Evolutionary conservation across 2,797 vertebrate genomes (phyloP), one percentile per base, ranked within the genome.

Genomic region (Phrynocephalus forsythii): DNA sequence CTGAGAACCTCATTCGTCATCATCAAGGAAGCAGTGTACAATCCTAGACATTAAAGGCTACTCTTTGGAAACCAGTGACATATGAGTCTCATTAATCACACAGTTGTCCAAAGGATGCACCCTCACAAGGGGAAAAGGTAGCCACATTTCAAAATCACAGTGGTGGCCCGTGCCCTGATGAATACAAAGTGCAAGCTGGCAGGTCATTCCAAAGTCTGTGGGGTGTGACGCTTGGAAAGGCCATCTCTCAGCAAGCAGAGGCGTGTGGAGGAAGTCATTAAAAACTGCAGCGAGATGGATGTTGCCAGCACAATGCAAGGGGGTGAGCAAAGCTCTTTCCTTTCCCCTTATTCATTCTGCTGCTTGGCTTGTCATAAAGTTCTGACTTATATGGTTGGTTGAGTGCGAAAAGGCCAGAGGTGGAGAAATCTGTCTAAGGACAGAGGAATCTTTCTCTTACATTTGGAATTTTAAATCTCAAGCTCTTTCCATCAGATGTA

Each of bases 111-210:
- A 38, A 67, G 85, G 76, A n/a, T 10, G 38, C 67, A 22, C 10
- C 0, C 52, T 30, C 56, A 30, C 24, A 30, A n/a, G 60, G 48
- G 69, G 26, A 72, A 72, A 66, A 80, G 8, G 52, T 56, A 68
- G 77, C 76, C 20, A 56, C 3, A 3, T 13, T 78, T 0, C 30
- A 60, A 77, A 88, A 85, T 22, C 67, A 24, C 63, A 33, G 10
- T 0, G 6, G 0, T 0, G 28, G 22, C 26, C n/a, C 6, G 3
- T 0, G 0, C 9, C 60, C 20, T 16, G 52, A 44, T 82, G 38
- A 33, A 0, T 1, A 15, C 5, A 3, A 71, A 13, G 75, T 68
- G 1, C 72, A 66, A 7, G 1, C 79, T 75, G 69, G 50, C 86
- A 9, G 0, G 11, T 11, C 26, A 3, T 52, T 26, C 60, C 66